These are phyloP conservation scores for Diorhabda carinulata DNA, from an alignment of 1,140 invertebrate species.

Conservation along the genomic window DNA sequence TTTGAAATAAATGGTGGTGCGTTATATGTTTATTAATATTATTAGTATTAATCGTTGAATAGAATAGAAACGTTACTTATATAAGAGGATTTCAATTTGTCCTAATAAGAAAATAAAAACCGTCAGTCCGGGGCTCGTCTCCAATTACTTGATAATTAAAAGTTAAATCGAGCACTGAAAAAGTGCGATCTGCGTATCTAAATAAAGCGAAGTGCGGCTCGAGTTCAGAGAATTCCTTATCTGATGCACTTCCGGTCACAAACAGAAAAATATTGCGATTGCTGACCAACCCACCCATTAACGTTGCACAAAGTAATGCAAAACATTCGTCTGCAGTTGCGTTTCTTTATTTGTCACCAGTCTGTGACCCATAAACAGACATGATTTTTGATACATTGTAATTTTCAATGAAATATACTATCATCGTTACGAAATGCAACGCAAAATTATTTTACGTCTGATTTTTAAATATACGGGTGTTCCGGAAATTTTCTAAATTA, in stretches of 20 bases:
- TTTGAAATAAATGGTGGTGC: too few relatives aligned
- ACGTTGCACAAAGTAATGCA: neutral
- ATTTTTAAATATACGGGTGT: too few relatives aligned
- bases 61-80: too few relatives aligned
- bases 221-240: slow-evolving; percentile 11
- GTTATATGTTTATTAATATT: too few relatives aligned
- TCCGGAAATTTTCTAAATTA: too few relatives aligned
- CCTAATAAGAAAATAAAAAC: too few relatives aligned
- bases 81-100: too few relatives aligned
- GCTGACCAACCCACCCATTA: slow-evolving; percentile 1
- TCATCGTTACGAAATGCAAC: too few relatives aligned
- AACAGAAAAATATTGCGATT: neutral
- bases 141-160: slow-evolving; percentile 8
- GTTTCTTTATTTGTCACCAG: neutral
- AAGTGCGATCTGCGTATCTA: neutral
- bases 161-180: neutral
- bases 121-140: neutral
- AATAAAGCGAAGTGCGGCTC: neutral
- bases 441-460: too few relatives aligned
- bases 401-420: neutral
- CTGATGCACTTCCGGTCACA: slow-evolving; percentile 11
- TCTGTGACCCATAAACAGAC: neutral
- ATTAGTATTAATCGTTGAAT: too few relatives aligned
- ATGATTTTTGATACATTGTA: neutral
- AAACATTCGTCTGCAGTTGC: slow-evolving; percentile 1